phyloP scores from a whole-genome alignment of 2,888 invertebrate genomes.

The Acleris emargana region DNA sequence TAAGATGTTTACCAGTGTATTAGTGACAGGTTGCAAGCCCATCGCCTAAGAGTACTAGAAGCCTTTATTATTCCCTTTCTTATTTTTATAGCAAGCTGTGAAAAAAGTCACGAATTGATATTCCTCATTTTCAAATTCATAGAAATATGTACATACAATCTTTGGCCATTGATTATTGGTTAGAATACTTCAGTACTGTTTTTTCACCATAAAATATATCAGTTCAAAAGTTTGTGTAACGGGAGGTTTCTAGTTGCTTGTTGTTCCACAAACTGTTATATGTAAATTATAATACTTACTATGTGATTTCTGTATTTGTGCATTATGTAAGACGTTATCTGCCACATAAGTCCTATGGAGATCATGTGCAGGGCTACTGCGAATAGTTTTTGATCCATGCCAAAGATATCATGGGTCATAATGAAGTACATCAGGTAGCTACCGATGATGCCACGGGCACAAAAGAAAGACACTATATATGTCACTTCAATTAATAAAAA shows the following conservation, averaged over 20 bases:
- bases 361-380: conserved; percentile 68
- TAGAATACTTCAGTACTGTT: no score
- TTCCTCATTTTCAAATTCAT: no score
- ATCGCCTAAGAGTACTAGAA: no score
- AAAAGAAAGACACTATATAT: conserved; percentile 78
- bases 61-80: no score
- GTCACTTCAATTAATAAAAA: conserved; percentile 75
- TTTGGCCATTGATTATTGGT: no score
- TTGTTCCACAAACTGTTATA: neutral
- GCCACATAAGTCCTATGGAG: conserved; percentile 72
- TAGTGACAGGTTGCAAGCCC: no score
- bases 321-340: conserved; percentile 68
- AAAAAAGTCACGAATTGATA: no score
- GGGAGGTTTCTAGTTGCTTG: neutral
- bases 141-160: no score
- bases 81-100: no score
- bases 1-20: no score
- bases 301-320: conserved; percentile 67
- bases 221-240: no score
- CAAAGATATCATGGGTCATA: conserved; percentile 66
- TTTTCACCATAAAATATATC: no score
- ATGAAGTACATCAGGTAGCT: conserved; percentile 73
- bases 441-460: conserved; percentile 79
- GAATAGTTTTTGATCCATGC: conserved; percentile 65
- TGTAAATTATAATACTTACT: conserved; percentile 54